Percentiles rank a stretch among this genome's conserved stretches.
phyloP scores from a whole-genome alignment of 2,888 invertebrate species.

The Drosophila kambysellisi region DNA sequence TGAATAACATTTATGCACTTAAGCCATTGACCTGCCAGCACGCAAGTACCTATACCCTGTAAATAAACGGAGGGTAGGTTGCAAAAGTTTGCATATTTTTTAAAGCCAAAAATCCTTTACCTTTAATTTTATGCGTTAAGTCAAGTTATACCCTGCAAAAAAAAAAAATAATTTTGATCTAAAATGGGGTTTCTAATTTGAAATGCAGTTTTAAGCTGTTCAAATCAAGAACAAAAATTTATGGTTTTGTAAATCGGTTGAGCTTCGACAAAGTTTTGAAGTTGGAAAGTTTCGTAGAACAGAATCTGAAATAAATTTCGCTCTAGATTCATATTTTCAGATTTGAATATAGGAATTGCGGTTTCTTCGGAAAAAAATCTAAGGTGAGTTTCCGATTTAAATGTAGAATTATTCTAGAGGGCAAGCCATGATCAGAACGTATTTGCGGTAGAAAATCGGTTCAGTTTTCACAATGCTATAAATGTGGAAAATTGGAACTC shows the following conservation, averaged over 20 bases:
- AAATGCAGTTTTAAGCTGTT: background rate
- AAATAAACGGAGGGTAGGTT: no score
- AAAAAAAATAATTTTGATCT: background rate
- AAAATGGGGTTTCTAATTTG: background rate
- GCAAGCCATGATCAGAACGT: background rate
- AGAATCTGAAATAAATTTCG: no score
- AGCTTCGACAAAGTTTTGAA: background rate
- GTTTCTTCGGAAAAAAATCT: background rate
- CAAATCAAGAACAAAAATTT: accelerated
- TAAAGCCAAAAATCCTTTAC: background rate
- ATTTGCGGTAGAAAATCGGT: background rate
- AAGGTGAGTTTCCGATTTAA: background rate
- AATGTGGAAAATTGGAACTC: background rate
- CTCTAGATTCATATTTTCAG: no score
- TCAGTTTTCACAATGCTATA: background rate
- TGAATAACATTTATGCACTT: slow-evolving; percentile 18
- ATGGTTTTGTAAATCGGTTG: background rate
- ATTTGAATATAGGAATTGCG: background rate
- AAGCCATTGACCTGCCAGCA: slow-evolving; percentile 3
- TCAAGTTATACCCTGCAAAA: background rate
- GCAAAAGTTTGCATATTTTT: background rate
- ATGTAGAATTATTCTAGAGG: background rate
- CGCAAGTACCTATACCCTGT: background rate
- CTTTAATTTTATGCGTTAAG: background rate
- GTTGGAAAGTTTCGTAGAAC: no score